Base-by-base conservation (phyloP, 2,113 vertebrate species). In the Seriola rivoliana region DNA sequence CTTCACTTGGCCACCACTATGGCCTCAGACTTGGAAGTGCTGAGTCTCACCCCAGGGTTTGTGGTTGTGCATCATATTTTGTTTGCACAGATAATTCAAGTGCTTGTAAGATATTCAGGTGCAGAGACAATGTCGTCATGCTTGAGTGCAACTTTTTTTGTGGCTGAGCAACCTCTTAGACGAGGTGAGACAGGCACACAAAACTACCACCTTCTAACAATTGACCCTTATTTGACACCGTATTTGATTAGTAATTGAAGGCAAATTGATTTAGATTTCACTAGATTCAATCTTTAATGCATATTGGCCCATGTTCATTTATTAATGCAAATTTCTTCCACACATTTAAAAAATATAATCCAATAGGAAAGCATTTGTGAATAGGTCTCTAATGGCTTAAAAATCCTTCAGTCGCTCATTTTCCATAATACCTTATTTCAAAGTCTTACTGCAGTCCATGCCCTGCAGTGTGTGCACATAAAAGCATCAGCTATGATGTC, bases 391-490 rank as follows among this genome's bases (percentile, higher is more conserved):
- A 34, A 80, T 57, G 0, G 3, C 14, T 59, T 50, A 21, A 44
- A 29, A 55, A 44, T 66, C 23, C 2, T 55, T 38, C 3, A 38
- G 2, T 77, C 13, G 40, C 11, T 36, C 25, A 52, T 65, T 66
- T 65, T 54, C 44, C 12, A 7, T 46, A 12, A 58, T 32, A 23
- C 10, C 59, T 55, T 44, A 55, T 75, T 54, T 81, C 25, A 60
- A 32, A 62, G 38, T 67, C 75, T n/a, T 38, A 5, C 42, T 46
- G 13, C 46, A 40, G 32, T 4, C 40, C 10, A 13, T 59, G 16
- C 57, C n/a, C 19, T 57, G 23, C 40, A 75, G 72, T 73, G 46
- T 59, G 50, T 64, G 48, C 17, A 36, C 73, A 78, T 54, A 38
- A 75, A 62, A 50, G 29, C 25, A 19, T 52, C 23, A 11, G 21